Evolutionary conservation across 2,797 vertebrate genomes (phyloP).

Genomic region (Hydrocynus forskahlii): DNA sequence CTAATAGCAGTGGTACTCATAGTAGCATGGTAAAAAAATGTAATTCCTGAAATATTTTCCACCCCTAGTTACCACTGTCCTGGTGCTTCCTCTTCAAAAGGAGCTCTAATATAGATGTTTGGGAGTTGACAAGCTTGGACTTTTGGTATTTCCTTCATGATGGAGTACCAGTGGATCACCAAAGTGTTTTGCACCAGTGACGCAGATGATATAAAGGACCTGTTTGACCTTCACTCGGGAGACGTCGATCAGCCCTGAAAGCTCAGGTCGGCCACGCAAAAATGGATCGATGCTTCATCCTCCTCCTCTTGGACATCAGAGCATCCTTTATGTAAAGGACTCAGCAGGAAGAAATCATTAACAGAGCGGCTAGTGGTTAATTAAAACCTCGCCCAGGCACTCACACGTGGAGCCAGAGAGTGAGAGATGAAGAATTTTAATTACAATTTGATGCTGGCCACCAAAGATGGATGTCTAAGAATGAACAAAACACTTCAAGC

Average conservation of each 20-base stretch:
- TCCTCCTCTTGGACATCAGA: slow-evolving; percentile 40
- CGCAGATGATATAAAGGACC: slow-evolving; percentile 56
- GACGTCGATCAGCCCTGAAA: neutral
- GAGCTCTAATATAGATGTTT: neutral
- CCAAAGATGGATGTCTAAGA: neutral
- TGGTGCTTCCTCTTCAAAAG: neutral
- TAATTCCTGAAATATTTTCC: no score
- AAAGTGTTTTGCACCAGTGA: slow-evolving; percentile 62
- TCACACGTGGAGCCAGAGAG: slow-evolving; percentile 72
- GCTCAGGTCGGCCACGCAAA: slow-evolving; percentile 54
- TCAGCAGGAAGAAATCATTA: slow-evolving; percentile 79
- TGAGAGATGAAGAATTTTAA: neutral
- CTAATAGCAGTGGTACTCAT: no score
- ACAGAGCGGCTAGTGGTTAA: slow-evolving; percentile 80
- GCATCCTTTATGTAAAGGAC: slow-evolving; percentile 38
- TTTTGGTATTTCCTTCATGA: neutral
- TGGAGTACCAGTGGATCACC: slow-evolving; percentile 35
- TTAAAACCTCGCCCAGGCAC: slow-evolving; percentile 82
- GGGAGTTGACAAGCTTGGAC: neutral
- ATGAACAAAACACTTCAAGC: neutral
- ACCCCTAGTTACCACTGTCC: neutral
- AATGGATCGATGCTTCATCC: slow-evolving; percentile 70
- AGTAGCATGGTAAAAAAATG: no score
- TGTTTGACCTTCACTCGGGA: slow-evolving; percentile 64
- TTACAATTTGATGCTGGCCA: slow-evolving; percentile 7